These are phyloP conservation scores for Urocolius indicus DNA, from an alignment of 2,113 vertebrate species.

Conservation along the genomic window DNA sequence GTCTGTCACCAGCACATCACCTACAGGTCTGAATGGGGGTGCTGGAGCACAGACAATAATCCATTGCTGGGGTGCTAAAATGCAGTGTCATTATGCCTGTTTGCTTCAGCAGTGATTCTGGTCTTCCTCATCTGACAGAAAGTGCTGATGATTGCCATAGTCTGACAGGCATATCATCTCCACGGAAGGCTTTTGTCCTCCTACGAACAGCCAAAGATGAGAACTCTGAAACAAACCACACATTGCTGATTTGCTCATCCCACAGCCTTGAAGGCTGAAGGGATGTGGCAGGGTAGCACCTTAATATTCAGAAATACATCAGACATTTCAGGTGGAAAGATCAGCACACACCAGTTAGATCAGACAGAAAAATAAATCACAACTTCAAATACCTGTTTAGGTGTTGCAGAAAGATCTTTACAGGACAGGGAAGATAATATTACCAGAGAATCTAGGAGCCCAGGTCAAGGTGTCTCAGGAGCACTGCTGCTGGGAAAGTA, in stretches of 20 bases:
- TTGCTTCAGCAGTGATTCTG: background rate
- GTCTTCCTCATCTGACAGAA: background rate
- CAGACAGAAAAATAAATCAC: background rate
- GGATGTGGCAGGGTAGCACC: background rate
- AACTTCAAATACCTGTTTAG: background rate
- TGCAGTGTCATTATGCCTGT: background rate
- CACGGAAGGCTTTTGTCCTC: background rate
- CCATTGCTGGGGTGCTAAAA: background rate
- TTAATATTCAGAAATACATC: background rate
- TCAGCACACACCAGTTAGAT: background rate
- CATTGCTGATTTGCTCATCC: background rate
- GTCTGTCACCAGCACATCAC: background rate
- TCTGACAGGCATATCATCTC: background rate
- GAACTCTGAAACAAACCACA: background rate
- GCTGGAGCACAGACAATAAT: background rate
- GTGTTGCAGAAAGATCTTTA: background rate
- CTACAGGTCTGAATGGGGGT: background rate
- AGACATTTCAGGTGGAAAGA: background rate
- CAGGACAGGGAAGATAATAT: background rate
- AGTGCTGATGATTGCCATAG: background rate
- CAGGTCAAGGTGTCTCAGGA: background rate
- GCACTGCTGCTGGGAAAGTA: background rate
- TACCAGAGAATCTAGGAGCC: background rate
- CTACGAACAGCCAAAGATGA: background rate
- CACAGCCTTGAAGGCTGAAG: background rate